phyloP scores from a whole-genome alignment of 2,113 vertebrate species.

The Erythrolamprus reginae region DNA sequence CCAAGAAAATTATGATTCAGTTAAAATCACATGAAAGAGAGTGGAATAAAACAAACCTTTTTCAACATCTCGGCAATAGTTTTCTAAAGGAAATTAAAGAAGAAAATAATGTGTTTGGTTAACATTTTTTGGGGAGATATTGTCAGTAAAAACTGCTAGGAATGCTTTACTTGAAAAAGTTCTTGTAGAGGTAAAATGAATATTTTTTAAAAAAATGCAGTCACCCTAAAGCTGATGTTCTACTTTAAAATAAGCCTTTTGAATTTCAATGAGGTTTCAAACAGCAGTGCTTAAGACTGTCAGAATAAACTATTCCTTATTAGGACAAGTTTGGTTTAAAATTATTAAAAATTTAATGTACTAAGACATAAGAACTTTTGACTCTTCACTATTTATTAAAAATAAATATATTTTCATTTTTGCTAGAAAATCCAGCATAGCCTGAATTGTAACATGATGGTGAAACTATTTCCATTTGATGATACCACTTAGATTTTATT shows the following conservation, averaged over 20 bases:
- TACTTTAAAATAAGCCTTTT: not conserved
- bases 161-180: not conserved
- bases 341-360: not conserved
- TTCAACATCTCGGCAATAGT: accelerated
- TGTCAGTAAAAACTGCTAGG: not conserved
- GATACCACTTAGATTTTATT: not conserved
- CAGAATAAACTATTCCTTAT: not conserved
- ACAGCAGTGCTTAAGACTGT: not conserved
- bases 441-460: not conserved
- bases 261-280: not conserved
- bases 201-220: not conserved
- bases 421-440: not conserved
- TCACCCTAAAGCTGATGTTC: not conserved
- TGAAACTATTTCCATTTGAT: not conserved
- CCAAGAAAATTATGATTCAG: not conserved
- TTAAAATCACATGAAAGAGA: not conserved
- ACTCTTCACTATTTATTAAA: not conserved
- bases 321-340: not conserved
- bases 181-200: not conserved
- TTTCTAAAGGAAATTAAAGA: not conserved
- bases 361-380: not conserved
- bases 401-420: not conserved
- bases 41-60: not conserved
- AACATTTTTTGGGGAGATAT: not conserved
- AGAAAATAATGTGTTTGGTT: not conserved